These are phyloP conservation scores for Hydriomena furcata DNA, from an alignment of 2,888 invertebrate genomes.

Conservation along the genomic window DNA sequence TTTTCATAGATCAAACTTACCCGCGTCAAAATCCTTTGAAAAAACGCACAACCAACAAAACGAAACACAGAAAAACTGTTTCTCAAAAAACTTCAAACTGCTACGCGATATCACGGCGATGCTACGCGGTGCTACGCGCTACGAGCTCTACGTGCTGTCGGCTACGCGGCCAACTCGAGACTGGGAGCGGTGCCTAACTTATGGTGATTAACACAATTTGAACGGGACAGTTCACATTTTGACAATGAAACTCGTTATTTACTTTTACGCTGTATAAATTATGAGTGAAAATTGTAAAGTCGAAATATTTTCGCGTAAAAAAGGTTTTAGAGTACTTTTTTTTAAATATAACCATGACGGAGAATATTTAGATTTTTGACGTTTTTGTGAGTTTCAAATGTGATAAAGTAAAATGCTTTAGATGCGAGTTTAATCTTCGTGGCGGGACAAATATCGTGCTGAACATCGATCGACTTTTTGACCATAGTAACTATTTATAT, in stretches of 20 bases:
- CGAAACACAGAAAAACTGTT: conserved; percentile 7
- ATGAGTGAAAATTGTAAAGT: too few relatives aligned
- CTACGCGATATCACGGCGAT: conserved; percentile 19
- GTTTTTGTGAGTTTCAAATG: too few relatives aligned
- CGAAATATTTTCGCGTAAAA: not conserved
- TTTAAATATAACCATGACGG: too few relatives aligned
- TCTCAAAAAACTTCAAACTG: conserved; percentile 18
- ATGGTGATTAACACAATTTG: not conserved
- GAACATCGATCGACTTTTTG: too few relatives aligned
- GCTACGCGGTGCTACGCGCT: conserved; percentile 23
- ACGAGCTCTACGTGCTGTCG: conserved; percentile 42
- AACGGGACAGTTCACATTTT: not conserved
- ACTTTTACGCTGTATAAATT: too few relatives aligned
- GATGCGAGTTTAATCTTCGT: too few relatives aligned
- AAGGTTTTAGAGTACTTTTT: not conserved
- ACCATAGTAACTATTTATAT: too few relatives aligned
- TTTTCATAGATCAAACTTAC: conserved; percentile 21
- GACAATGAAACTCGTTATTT: not conserved
- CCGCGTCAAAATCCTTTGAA: conserved; percentile 24
- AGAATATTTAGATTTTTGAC: too few relatives aligned
- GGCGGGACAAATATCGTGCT: too few relatives aligned
- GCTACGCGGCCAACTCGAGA: conserved; percentile 46
- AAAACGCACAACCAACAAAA: conserved; percentile 24
- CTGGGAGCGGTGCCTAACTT: conserved; percentile 39
- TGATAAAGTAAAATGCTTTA: too few relatives aligned